phyloP scores from a whole-genome alignment of 2,888 invertebrate genomes.

The Thyatira batis region DNA sequence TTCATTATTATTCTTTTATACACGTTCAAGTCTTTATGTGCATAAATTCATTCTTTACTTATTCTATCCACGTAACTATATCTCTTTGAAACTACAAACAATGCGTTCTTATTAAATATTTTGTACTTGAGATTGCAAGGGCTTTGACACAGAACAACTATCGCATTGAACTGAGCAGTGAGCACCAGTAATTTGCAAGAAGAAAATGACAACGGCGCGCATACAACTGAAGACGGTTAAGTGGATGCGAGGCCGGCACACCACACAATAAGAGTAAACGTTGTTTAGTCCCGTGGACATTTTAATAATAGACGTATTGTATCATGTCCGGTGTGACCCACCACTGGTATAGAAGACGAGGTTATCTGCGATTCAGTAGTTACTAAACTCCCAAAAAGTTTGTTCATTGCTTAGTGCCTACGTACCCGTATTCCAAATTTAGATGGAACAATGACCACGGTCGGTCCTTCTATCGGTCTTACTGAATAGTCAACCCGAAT shows the following conservation, averaged over 20 bases:
- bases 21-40: no score
- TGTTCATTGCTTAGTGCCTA: conserved; percentile 3
- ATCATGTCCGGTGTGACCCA: conserved; percentile 43
- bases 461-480: neutral
- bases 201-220: conserved; percentile 1
- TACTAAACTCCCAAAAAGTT: neutral
- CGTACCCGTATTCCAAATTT: neutral
- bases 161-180: neutral
- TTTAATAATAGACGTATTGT: conserved; percentile 47
- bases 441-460: neutral
- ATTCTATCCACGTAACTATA: neutral
- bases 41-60: no score
- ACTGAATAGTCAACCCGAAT: no score
- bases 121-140: neutral
- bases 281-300: conserved; percentile 36
- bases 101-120: neutral
- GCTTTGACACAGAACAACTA: neutral
- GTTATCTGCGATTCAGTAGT: conserved; percentile 17
- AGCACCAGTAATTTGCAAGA: neutral
- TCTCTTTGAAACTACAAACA: neutral
- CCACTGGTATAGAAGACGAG: conserved; percentile 34
- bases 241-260: conserved; percentile 50
- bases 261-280: conserved; percentile 38
- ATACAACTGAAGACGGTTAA: conserved; percentile 42
- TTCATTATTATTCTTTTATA: no score